phyloP scores from a whole-genome alignment of 2,113 vertebrate genomes.

The Empidonax alnorum region DNA sequence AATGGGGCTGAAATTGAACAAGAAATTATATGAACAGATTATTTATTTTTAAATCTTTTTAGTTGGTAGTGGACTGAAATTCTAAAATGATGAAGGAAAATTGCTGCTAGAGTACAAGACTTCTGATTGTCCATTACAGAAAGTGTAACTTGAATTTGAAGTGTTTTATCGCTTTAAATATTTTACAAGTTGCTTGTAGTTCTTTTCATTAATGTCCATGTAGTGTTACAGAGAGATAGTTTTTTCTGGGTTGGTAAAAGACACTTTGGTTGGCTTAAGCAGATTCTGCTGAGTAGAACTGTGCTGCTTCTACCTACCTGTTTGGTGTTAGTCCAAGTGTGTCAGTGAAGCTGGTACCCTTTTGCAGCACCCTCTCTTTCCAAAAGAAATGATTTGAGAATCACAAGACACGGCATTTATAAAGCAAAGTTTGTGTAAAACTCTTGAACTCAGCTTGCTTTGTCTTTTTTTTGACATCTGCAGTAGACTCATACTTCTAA shows the following conservation, averaged over 20 bases:
- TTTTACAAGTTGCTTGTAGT: background rate
- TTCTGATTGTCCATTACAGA: background rate
- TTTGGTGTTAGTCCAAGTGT: background rate
- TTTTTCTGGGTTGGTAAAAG: background rate
- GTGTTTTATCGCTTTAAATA: background rate
- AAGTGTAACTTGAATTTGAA: background rate
- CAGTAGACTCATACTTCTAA: background rate
- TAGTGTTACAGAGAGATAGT: background rate
- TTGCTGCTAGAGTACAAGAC: background rate
- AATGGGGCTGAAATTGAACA: background rate
- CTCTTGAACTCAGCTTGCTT: background rate
- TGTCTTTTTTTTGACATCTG: background rate
- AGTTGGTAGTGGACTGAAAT: background rate
- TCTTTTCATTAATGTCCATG: rapidly evolving
- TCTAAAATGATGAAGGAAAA: background rate
- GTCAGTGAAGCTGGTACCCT: background rate
- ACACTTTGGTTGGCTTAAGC: background rate
- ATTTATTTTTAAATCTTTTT: background rate
- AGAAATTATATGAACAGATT: background rate
- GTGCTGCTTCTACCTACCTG: background rate
- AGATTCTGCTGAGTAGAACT: background rate
- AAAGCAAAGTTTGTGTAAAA: background rate
- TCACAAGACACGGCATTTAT: background rate
- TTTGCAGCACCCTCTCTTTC: too few relatives aligned
- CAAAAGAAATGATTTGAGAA: background rate